Evolutionary conservation across 2,888 invertebrate genomes (phyloP), one percentile per base, ranked within the genome.

Genomic region (Caenorhabditis imperialis): DNA sequence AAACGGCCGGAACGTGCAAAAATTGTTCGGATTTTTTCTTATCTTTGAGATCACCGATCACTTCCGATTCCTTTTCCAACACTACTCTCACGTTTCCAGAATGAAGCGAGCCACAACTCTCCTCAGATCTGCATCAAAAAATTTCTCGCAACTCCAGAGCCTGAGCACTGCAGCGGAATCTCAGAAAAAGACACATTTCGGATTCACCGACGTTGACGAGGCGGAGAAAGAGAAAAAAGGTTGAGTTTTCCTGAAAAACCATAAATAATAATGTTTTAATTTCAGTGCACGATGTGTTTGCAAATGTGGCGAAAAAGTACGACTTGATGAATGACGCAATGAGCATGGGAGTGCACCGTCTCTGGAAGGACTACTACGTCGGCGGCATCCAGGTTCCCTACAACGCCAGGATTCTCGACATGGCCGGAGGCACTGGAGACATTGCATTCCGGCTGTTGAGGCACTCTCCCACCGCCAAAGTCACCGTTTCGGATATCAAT

Each of bases 371-470:
- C 60, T 86, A 93, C 58, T 95, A 98, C 85, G 92, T 99, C 75
- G 91, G 92, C 63, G 91, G 92, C 47, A 89, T 98, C 45, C 92
- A 92, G 2, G 94, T 96, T 0, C 91, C 92, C 3, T 92, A 91
- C 53, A 93, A 92, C 69, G 94, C 92, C 25, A 92, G 79, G 71
- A 75, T 79, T 37, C 89, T 99, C 16, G 99, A 99, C 90, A 94
- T 96, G 85, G 98, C 98, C 48, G 98, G 99, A n/a, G 99, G 99
- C 25, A 99, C 96, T 81, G 95, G 97, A 58, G 97, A 97, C 87
- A 96, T 99, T 85, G 93, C 96, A 10, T 96, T 97, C 89, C 91
- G 97, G 53, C 94, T 94, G 87, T 44, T 55, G 25, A 40, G 72
- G n/a, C 45, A 72, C 25, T 60, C 60, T 12, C 60, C 76, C 72